Evolutionary conservation across 2,888 invertebrate species (phyloP), one percentile per base, ranked within the genome.

Genomic region (Caenorhabditis auriculariae): DNA sequence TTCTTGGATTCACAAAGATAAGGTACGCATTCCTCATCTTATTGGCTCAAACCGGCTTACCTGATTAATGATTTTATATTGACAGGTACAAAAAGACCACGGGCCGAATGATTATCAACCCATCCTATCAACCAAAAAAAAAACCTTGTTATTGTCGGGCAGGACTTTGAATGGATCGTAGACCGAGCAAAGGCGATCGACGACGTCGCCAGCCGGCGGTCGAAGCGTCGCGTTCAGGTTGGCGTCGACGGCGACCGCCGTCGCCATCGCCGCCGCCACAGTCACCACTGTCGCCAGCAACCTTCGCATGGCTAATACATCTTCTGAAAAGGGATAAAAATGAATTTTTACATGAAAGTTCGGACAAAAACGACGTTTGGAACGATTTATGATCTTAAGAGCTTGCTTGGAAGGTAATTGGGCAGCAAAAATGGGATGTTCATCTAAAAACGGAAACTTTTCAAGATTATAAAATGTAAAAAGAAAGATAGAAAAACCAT

Each of bases 151-250:
- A 58, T 79, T 74, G 27, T 76, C 77, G 12, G 78, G 78, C 39
- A 78, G 54, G 24, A 78, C 77, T 51, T 76, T 78, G 69, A 78
- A 78, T 26, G 78, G 75, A 54, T 78, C 78, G 62, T 76, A 78
- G 41, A 78, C 77, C 23, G 74, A 75, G 54, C 78, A 78, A 19
- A 69, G 50, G 7, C 27, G 15, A 23, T 7, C 6, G 24, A 7
- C 19, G 43, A 9, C 28, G 41, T 15, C n/a, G 9, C n/a, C 9
- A n/a, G 9, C 35, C 23, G 57, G 57, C 17, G 62, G 62, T 21
- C 57, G 57, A 21, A 62, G 51, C 24, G 60, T 47, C 46, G 56
- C 60, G 39, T 57, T 56, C 41, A 65, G 38, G 38, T 59, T 56
- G 44, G 64, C 60, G 32, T 60, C 50, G 59, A 55, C 59, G 32